phyloP scores from a whole-genome alignment of 23 tunicate species.

The Trididemnum nubilum region DNA sequence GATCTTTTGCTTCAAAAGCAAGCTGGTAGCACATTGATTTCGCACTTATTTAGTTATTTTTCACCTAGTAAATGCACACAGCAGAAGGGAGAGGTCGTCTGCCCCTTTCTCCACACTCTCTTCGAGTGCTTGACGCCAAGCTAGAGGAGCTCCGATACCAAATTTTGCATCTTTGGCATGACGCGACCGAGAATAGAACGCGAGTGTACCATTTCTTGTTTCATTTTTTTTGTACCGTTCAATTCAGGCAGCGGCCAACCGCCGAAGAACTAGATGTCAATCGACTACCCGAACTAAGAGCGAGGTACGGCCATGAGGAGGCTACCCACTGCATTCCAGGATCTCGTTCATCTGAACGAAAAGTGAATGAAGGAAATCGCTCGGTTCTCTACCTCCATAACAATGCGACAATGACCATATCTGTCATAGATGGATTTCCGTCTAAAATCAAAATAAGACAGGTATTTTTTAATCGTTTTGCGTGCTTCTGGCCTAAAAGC shows the following conservation, averaged over 20 bases:
- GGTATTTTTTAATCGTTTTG: no score
- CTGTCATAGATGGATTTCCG: slow-evolving; percentile 80
- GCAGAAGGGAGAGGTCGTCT: no score
- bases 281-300: slow-evolving; percentile 51
- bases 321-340: slow-evolving; percentile 37
- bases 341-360: slow-evolving; percentile 48
- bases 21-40: background rate
- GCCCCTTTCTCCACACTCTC: no score
- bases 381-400: slow-evolving; percentile 80
- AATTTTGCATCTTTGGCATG: background rate
- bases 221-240: background rate
- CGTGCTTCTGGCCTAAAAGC: no score
- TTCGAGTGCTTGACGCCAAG: no score
- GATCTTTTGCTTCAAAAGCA: background rate
- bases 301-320: slow-evolving; percentile 32
- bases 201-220: background rate
- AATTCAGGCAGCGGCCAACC: slow-evolving; percentile 73
- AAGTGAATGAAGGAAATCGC: slow-evolving; percentile 53
- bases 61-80: no score
- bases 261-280: slow-evolving; percentile 54
- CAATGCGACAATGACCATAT: slow-evolving; percentile 42
- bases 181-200: background rate
- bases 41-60: no score
- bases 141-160: no score
- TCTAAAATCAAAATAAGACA: slow-evolving; percentile 76